These are phyloP conservation scores for Formica aserva DNA, from an alignment of 2,888 invertebrate species.

Conservation along the genomic window DNA sequence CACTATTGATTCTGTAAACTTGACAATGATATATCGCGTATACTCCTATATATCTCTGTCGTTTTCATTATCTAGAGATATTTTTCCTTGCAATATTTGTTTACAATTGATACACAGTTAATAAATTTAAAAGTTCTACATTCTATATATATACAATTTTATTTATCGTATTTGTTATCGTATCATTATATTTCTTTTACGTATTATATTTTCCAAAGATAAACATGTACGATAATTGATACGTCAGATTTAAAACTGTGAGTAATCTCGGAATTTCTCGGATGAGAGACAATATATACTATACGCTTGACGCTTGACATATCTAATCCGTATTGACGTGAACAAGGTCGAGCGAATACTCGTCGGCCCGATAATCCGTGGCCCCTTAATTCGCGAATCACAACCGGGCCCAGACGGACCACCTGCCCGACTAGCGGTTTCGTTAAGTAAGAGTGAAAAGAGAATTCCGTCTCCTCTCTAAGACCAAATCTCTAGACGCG, in stretches of 20 bases:
- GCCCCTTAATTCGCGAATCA: constrained; percentile 62
- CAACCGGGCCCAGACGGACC: constrained; percentile 28
- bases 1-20: constrained; percentile 10
- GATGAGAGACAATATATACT: neutral
- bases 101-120: neutral
- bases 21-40: neutral
- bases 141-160: neutral
- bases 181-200: neutral
- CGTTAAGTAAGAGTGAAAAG: constrained; percentile 63
- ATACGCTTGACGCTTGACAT: neutral
- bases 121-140: neutral
- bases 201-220: neutral
- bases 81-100: neutral
- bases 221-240: neutral
- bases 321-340: constrained; percentile 11
- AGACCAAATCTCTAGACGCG: constrained; percentile 66
- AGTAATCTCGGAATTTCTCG: constrained; percentile 42
- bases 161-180: neutral
- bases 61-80: neutral
- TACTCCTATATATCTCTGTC: neutral
- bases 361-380: constrained; percentile 53
- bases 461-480: constrained; percentile 59
- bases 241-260: neutral
- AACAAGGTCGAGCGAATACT: constrained; percentile 35
- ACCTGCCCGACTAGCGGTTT: constrained; percentile 66